phyloP scores from a whole-genome alignment of 2,888 invertebrate genomes.

The Hoplodrina ambigua region DNA sequence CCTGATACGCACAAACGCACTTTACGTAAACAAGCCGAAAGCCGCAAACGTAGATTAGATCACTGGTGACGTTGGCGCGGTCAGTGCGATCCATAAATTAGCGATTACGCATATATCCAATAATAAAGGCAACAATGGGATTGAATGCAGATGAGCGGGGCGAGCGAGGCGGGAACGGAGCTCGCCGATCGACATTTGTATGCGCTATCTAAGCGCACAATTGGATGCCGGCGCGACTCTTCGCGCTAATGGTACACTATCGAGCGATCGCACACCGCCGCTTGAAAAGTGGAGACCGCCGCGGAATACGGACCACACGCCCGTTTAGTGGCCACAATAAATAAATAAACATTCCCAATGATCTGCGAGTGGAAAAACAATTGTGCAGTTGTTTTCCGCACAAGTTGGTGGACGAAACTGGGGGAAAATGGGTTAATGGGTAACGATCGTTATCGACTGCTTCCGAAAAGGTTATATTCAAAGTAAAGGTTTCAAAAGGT shows the following conservation, averaged over 20 bases:
- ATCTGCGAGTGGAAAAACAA: conserved; percentile 62
- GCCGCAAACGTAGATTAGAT: conserved; percentile 61
- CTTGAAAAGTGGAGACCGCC: conserved; percentile 87
- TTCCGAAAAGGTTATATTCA: conserved; percentile 23
- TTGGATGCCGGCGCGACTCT: conserved; percentile 89
- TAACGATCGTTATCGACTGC: conserved; percentile 17
- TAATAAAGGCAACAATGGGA: conserved; percentile 90
- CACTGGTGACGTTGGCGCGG: conserved; percentile 72
- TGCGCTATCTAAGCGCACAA: conserved; percentile 90
- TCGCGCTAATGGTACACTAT: conserved; percentile 90
- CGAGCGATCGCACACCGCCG: conserved; percentile 84
- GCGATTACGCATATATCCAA: conserved; percentile 87
- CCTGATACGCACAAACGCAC: conserved; percentile 24
- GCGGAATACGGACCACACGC: conserved; percentile 85
- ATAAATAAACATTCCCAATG: conserved; percentile 80
- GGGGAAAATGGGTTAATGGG: conserved; percentile 39
- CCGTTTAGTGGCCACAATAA: conserved; percentile 83
- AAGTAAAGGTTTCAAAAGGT: conserved; percentile 26
- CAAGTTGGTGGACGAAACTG: conserved; percentile 20
- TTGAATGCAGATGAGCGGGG: conserved; percentile 89
- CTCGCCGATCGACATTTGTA: conserved; percentile 89
- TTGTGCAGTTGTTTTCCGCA: conserved; percentile 52
- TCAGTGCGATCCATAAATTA: conserved; percentile 86
- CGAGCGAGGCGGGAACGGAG: conserved; percentile 75
- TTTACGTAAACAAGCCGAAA: conserved; percentile 51